Evolutionary conservation across 2,888 invertebrate species (phyloP).

Genomic region (Pyrrhosoma nymphula): DNA sequence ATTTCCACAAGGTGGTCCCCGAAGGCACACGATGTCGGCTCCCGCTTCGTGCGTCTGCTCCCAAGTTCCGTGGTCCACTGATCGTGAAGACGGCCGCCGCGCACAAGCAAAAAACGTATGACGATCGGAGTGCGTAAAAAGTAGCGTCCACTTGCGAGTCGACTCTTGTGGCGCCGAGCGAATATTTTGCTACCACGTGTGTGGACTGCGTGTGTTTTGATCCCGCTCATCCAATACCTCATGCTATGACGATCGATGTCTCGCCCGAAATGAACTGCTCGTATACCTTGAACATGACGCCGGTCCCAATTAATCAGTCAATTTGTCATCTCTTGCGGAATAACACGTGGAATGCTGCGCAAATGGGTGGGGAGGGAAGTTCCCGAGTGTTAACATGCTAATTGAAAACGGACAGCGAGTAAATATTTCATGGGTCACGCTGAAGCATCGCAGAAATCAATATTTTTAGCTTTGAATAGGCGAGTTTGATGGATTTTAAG

Average conservation of each 20-base stretch:
- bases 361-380: not conserved
- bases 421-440: slow-evolving; percentile 25
- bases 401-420: slow-evolving; percentile 18
- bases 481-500: not conserved
- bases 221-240: not conserved
- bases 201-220: not conserved
- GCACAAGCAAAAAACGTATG: no score
- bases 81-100: no score
- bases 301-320: slow-evolving; percentile 32
- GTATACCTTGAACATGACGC: slow-evolving; percentile 20
- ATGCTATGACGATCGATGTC: not conserved
- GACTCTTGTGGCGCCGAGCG: not conserved
- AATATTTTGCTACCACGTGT: not conserved
- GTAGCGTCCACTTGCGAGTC: no score
- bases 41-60: no score
- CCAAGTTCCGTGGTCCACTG: no score
- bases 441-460: not conserved
- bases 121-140: no score
- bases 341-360: not conserved
- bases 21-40: no score
- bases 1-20: no score
- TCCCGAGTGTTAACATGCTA: slow-evolving; percentile 19
- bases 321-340: slow-evolving; percentile 36
- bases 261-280: slow-evolving; percentile 1
- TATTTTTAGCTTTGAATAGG: not conserved